Evolutionary conservation across 2,113 vertebrate species (phyloP).

Genomic region (Oryzias curvinotus): DNA sequence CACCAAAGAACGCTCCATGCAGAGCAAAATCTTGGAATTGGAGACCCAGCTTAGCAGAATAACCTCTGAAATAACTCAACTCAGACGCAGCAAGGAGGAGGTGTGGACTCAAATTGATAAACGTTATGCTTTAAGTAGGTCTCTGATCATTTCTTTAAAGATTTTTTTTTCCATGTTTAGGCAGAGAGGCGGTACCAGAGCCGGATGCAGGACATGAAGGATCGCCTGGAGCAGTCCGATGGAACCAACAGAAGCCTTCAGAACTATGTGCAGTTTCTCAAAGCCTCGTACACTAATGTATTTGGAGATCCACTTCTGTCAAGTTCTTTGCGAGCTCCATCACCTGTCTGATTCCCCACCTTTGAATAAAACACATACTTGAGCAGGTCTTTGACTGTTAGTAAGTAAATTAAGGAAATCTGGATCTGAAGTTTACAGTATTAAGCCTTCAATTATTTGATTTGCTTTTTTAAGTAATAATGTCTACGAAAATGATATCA

Average conservation of each 20-base stretch:
- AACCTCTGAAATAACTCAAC: conserved; percentile 83
- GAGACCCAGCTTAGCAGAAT: conserved; percentile 87
- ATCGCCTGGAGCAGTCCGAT: conserved; percentile 90
- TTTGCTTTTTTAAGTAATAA: no score
- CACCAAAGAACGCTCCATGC: conserved; percentile 81
- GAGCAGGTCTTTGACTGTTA: background rate
- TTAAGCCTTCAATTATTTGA: no score
- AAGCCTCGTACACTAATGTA: conserved; percentile 88
- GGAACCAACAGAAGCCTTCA: conserved; percentile 95
- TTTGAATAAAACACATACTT: background rate
- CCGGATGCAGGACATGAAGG: conserved; percentile 87
- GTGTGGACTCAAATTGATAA: conserved; percentile 65
- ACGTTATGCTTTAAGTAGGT: background rate
- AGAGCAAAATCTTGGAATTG: conserved; percentile 86
- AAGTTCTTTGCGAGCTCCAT: conserved; percentile 72
- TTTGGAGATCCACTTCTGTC: conserved; percentile 83
- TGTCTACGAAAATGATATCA: no score
- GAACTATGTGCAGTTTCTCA: conserved; percentile 95
- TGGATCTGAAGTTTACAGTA: no score
- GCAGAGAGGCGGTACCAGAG: conserved; percentile 84
- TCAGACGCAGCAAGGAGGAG: conserved; percentile 84
- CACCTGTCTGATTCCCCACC: conserved; percentile 67
- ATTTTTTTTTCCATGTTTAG: conserved; percentile 62
- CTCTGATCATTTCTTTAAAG: background rate
- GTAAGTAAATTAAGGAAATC: background rate